Percentiles rank a stretch among this genome's conserved stretches.
phyloP scores from a whole-genome alignment of 2,113 vertebrate genomes.

The Oreochromis spilurus region DNA sequence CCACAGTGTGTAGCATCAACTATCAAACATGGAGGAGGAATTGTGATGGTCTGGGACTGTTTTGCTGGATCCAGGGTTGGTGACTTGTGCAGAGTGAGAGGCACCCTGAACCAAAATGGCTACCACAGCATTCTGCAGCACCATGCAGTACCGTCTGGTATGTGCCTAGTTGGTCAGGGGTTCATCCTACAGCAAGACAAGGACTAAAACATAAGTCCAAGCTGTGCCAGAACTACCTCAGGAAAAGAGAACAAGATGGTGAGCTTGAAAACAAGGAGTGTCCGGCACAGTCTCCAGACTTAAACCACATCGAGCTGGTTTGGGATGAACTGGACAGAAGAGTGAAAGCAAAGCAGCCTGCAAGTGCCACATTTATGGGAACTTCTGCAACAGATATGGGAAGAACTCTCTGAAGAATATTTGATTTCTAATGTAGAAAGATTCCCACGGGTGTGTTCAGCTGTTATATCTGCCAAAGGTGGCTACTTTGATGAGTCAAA shows the following conservation, averaged over 20 bases:
- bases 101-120: rapidly evolving
- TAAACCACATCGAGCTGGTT: rapidly evolving
- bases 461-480: neutral
- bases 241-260: neutral
- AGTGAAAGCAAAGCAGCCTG: neutral
- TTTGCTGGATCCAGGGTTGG: rapidly evolving
- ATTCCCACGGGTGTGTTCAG: neutral
- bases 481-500: neutral
- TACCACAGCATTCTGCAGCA: neutral
- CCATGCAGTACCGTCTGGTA: neutral
- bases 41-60: rapidly evolving
- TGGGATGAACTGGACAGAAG: rapidly evolving
- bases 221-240: neutral
- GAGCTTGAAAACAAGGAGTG: rapidly evolving
- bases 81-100: neutral
- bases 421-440: rapidly evolving
- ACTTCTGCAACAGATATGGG: neutral
- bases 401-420: neutral
- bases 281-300: neutral
- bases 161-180: rapidly evolving
- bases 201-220: rapidly evolving
- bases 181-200: neutral
- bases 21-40: neutral
- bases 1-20: neutral
- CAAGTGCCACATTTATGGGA: neutral